A percentile compares a stretch with the other conserved stretches of the same genome.
Evolutionary conservation across 1,140 invertebrate species (phyloP).

Genomic region (Heterodera schachtii): DNA sequence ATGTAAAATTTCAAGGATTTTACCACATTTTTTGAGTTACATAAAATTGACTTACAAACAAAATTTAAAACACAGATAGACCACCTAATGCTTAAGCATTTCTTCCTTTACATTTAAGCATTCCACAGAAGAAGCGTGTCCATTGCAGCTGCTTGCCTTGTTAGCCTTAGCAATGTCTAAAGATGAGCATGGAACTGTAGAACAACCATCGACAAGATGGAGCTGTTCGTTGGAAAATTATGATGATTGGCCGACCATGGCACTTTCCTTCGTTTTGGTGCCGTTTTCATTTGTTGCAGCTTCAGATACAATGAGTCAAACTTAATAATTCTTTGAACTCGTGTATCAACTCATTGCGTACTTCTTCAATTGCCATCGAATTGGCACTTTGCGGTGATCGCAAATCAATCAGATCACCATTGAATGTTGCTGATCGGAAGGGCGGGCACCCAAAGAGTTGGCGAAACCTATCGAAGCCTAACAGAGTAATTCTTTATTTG

Average conservation of each 20-base stretch:
- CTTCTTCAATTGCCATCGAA: conserved; percentile 39
- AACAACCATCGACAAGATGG: not conserved
- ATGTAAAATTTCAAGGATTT: too few species aligned
- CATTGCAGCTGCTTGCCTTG: not conserved
- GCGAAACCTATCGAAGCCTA: not conserved
- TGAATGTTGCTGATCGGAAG: conserved; percentile 27
- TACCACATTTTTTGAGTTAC: too few species aligned
- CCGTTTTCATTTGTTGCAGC: conserved; percentile 3
- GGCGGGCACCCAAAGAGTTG: conserved; percentile 38
- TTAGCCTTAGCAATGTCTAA: not conserved
- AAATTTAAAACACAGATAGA: too few species aligned
- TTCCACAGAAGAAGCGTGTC: not conserved
- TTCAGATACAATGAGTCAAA: conserved; percentile 45
- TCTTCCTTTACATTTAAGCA: not conserved
- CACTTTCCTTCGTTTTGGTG: not conserved
- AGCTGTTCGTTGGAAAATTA: not conserved
- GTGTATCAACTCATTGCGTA: not conserved
- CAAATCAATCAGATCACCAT: conserved; percentile 46
- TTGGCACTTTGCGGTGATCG: conserved; percentile 27
- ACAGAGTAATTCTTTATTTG: too few species aligned
- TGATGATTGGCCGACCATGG: too few species aligned
- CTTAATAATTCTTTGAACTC: conserved; percentile 29
- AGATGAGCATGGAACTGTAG: not conserved
- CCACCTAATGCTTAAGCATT: too few species aligned
- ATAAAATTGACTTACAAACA: too few species aligned